Evolutionary conservation across 2,797 vertebrate genomes (phyloP).

Genomic region (Sebastes baramenuke): DNA sequence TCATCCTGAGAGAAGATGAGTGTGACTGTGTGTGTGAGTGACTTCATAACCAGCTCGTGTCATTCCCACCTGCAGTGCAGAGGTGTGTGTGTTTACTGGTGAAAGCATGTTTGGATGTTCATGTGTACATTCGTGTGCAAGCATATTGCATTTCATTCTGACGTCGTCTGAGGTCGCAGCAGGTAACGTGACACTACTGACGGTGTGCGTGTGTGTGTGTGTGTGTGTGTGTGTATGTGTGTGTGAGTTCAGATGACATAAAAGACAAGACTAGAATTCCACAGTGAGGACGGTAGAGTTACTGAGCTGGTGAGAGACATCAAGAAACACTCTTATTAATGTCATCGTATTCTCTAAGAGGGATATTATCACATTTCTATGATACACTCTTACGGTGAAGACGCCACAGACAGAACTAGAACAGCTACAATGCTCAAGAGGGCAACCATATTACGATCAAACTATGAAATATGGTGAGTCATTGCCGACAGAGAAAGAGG

Average conservation of each 20-base stretch:
- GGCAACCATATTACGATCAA: background rate
- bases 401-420: too few species aligned
- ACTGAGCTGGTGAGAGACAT: background rate
- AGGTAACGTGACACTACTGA: background rate
- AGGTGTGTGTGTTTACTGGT: background rate
- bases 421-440: background rate
- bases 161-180: background rate
- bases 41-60: background rate
- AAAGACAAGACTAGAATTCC: too few species aligned
- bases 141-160: background rate
- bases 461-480: background rate
- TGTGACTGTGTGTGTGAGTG: background rate
- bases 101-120: background rate
- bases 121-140: too few species aligned
- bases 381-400: background rate
- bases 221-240: background rate
- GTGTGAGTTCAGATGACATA: background rate
- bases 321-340: too few species aligned
- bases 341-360: background rate
- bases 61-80: background rate
- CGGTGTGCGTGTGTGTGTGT: background rate
- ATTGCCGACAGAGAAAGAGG: background rate
- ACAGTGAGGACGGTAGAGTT: background rate
- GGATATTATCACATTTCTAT: background rate
- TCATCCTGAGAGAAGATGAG: conserved; percentile 20